Base-by-base conservation (phyloP, 2,888 invertebrate species). In the Plagodis pulveraria region DNA sequence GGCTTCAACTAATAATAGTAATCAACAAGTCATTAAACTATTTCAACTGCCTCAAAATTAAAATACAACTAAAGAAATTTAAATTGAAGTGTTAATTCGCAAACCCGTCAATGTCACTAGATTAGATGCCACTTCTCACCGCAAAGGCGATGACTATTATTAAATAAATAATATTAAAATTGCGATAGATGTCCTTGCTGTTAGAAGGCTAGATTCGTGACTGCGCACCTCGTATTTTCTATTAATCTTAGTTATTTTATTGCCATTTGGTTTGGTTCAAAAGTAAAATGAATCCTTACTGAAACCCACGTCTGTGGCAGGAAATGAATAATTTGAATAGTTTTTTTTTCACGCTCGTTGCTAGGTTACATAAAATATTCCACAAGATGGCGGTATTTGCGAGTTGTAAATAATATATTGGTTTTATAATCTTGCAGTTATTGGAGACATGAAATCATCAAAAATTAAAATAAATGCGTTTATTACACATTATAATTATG, bases 161-260 rank as follows among this genome's bases (percentile, higher is more conserved):
- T 75, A 79, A 45, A 58, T 65, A 70, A 77, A 81, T 76, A 69
- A 68, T 80, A 67, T 76, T 74, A 77, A 72, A 68, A 69, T 76
- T 76, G 72, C 73, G 65, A 62, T 64, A 65, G 55, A 47, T 60
- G 80, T 70, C 80, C 81, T 78, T 80, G 74, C 56, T 61, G 69
- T 56, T 55, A 63, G 65, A 70, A 72, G 69, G 62, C 65, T 65
- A 53, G 58, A 69, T 56, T 70, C 76, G 77, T 77, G 77, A 77
- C 71, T 60, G 40, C 63, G 68, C 56, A 68, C 63, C 55, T 65
- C 67, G 63, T 68, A 69, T 63, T 74, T 70, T 72, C 57, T 63
- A 52, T 50, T 62, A 61, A 65, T 59, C 62, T 61, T 57, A 58
- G 55, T 50, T 58, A 62, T 53, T 56, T 55, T 60, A 58, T 51